These are phyloP conservation scores for Diarsia rubi DNA, from an alignment of 2,888 invertebrate species.

Conservation along the genomic window DNA sequence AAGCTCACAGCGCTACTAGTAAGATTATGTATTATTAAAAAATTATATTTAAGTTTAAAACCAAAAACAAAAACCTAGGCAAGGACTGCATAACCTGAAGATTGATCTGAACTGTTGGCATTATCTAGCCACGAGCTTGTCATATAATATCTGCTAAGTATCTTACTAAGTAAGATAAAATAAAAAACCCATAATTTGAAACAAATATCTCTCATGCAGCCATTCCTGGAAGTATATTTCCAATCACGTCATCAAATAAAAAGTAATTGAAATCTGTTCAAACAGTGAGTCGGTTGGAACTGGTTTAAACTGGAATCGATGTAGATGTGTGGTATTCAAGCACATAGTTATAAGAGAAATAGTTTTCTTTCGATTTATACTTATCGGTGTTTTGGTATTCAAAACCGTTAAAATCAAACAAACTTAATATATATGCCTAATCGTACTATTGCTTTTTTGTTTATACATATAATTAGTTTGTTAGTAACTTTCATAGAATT, in stretches of 20 bases:
- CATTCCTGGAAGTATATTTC: slow-evolving; percentile 15
- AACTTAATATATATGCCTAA: too few species aligned
- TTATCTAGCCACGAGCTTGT: too few species aligned
- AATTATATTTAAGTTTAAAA: too few species aligned
- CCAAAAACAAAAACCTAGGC: too few species aligned
- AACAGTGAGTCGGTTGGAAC: slow-evolving; percentile 37
- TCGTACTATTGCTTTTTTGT: background rate
- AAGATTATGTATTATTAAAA: too few species aligned
- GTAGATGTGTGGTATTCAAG: background rate
- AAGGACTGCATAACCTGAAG: too few species aligned
- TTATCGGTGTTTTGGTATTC: background rate
- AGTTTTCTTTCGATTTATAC: background rate
- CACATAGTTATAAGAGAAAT: background rate
- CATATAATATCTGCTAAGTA: too few species aligned
- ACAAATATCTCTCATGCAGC: slow-evolving; percentile 7
- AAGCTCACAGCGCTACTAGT: too few species aligned
- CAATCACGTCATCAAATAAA: slow-evolving; percentile 53
- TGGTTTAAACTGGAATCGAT: slow-evolving; percentile 13
- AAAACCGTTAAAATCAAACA: background rate
- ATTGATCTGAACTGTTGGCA: too few species aligned
- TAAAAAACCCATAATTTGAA: slow-evolving; percentile 8
- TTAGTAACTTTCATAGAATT: background rate
- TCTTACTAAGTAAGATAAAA: too few species aligned
- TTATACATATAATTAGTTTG: background rate
- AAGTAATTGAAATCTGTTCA: slow-evolving; percentile 51